Base-by-base conservation (phyloP, 2,113 vertebrate genomes). In the Trematocara stigmaticum region DNA sequence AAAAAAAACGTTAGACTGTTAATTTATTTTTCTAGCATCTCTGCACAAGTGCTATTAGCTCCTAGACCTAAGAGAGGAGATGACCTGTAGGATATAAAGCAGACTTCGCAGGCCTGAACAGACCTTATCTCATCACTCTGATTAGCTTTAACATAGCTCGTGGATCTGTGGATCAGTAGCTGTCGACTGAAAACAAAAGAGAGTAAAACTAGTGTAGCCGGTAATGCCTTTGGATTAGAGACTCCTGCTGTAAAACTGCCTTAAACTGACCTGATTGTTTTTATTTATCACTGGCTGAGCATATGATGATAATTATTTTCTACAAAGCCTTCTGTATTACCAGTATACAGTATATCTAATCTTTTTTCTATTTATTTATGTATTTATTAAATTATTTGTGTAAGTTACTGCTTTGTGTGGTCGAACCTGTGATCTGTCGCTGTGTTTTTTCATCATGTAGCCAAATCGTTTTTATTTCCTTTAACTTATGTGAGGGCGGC, bases 71-170 rank as follows among this genome's bases (percentile, higher is more conserved):
- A 96, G 96, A 95, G 88, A 95, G 95, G 94, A 93, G 93, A 84
- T 91, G 95, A 88, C 79, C 93, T 90, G 78, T 26, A 95, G 95
- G 86, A 90, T 89, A 89, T 90, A 74, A 74, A 74, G 66, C 66
- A 74, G 90, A 88, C 88, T 95, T 96, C 96, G 93, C 96, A 94
- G 96, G 96, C 96, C 96, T 85, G 94, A 93, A 93, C 78, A 61
- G 82, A 95, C 90, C 87, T 88, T 91, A 94, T 94, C 88, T 90
- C 79, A 89, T 94, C 92, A 92, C 95, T 95, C 92, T 89, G 85
- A 92, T 89, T 97, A 97, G 97, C 98, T 98, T 98, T 98, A 98
- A 97, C 94, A 95, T 94, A 97, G 97, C 97, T 97, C 93, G 96
- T 96, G 97, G 96, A 96, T 96, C 95, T 92, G 97, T 96, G 96